Base-by-base conservation (phyloP, 2,888 invertebrate genomes). In the Nesidiocoris tenuis region DNA sequence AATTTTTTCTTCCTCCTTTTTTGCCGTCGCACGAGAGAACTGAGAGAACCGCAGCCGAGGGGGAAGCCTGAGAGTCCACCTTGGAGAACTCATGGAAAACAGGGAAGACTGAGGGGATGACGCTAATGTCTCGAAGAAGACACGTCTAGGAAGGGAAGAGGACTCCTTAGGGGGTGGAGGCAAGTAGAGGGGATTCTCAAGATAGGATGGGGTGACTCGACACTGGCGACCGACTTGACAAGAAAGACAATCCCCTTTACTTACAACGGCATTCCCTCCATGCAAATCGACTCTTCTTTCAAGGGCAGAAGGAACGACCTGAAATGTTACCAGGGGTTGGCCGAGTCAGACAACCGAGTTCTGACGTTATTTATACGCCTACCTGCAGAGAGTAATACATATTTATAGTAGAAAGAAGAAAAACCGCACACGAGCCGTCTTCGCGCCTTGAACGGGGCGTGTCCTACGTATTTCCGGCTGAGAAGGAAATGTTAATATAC, bases 201-300 rank as follows among this genome's bases (percentile, higher is more conserved):
- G 39, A 39, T 39, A 12, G 21, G 21, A 67, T 64, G 64, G n/a
- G 23, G 64, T 5, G 9, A 9, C 67, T 9, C 67, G 55, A 25
- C 39, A 2, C 12, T 39, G 39, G 39, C 39, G 3, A 39, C 39
- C 39, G 39, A 39, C 39, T 39, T 39, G 39, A 56, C 55, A 54
- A 67, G 55, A 67, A 67, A 67, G 54, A 56, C 22, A 1, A 67
- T 67, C 54, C 19, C n/a, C 67, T n/a, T 22, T 39, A 39, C 39
- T 39, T 39, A 39, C 39, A 56, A 55, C 56, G 22, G 54, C 67
- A 12, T 17, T 54, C 55, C 56, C 56, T 56, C 21, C 56, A 67
- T 67, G 67, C 67, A 67, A 67, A 67, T 67, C 55, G 56, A 54
- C 17, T 67, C 39, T 67, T 67, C 67, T 67, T 67, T 39, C 39